phyloP scores from a whole-genome alignment of 92 coral and sea anemone species.

The Pocillopora meandrina region DNA sequence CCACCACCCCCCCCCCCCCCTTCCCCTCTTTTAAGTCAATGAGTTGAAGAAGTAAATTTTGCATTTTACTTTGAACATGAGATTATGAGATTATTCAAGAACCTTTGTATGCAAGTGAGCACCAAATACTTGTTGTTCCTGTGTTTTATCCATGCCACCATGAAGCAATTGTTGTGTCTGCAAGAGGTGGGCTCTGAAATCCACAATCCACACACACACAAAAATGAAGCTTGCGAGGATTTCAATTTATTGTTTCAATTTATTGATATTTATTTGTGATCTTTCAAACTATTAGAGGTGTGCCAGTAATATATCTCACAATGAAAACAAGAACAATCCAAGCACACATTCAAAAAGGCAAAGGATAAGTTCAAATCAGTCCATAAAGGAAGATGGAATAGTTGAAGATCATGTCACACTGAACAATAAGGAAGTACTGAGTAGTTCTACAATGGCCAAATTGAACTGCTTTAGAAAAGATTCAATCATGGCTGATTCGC shows the following conservation, averaged over 20 bases:
- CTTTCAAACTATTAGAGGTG: conserved; percentile 2
- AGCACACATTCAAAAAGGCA: conserved; percentile 15
- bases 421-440: conserved; percentile 10
- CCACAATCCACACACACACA: no score
- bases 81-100: no score
- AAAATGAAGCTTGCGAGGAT: background rate
- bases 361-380: background rate
- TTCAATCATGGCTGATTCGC: background rate
- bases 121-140: background rate
- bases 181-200: no score
- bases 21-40: no score
- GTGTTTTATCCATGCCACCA: background rate
- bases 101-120: no score
- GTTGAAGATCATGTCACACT: background rate
- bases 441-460: conserved; percentile 31
- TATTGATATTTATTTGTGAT: background rate
- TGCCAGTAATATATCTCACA: background rate
- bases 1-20: no score
- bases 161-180: no score
- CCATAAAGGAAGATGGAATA: background rate
- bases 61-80: no score
- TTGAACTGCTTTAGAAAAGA: conserved; percentile 20
- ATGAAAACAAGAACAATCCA: background rate
- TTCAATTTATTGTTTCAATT: background rate
- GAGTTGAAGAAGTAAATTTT: no score